A percentile compares a stretch with the other conserved stretches of the same genome.
Evolutionary conservation across 2,113 vertebrate genomes (phyloP).

Genomic region (Zapornia atra): DNA sequence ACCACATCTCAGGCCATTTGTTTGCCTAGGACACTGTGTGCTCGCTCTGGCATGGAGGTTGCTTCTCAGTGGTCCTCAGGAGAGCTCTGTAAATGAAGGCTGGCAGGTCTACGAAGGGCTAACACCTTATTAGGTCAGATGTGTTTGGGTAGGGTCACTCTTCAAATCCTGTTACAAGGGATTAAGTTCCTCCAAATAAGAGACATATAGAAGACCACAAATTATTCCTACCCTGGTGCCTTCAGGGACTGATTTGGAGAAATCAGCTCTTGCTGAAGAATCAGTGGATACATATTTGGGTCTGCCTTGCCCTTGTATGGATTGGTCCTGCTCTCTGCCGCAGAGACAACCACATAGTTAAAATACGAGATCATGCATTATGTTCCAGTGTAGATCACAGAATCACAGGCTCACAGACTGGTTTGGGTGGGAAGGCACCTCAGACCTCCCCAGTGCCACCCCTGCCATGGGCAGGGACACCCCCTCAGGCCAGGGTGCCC

Average conservation of each 20-base stretch:
- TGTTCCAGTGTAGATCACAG: not conserved
- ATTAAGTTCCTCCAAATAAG: not conserved
- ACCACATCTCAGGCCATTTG: not conserved
- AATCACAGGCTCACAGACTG: too few species aligned
- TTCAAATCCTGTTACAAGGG: not conserved
- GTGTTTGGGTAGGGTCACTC: not conserved
- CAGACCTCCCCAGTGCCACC: too few species aligned
- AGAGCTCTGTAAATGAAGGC: not conserved
- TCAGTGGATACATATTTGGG: not conserved
- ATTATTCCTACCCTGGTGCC: not conserved
- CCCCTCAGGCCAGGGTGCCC: too few species aligned
- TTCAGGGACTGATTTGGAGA: not conserved
- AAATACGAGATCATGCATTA: not conserved
- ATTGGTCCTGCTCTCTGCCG: not conserved
- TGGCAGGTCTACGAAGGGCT: not conserved
- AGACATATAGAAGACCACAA: not conserved
- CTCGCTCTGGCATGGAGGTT: not conserved
- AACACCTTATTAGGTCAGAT: not conserved
- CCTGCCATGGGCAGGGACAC: too few species aligned
- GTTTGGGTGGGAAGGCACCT: too few species aligned
- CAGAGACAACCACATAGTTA: not conserved
- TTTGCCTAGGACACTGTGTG: not conserved
- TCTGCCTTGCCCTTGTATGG: not conserved
- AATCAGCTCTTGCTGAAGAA: not conserved
- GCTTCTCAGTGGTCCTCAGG: not conserved